Evolutionary conservation across 2,113 vertebrate species (phyloP).

Genomic region (Anseranas semipalmata): DNA sequence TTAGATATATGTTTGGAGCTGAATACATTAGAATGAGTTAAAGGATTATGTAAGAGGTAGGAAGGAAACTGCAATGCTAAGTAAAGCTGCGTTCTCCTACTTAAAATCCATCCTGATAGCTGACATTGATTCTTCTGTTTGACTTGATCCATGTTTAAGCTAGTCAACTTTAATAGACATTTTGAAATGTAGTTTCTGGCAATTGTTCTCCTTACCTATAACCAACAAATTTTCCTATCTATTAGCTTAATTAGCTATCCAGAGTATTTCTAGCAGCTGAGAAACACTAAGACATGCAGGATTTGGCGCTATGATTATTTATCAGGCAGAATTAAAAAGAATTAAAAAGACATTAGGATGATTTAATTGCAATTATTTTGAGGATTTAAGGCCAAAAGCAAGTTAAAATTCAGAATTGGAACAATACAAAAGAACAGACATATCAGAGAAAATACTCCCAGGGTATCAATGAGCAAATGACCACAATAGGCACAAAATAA

Average conservation of each 20-base stretch:
- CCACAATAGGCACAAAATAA: background rate
- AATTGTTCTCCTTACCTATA: background rate
- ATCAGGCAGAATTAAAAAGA: background rate
- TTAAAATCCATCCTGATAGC: background rate
- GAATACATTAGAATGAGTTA: background rate
- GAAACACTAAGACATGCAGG: background rate
- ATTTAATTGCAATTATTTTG: background rate
- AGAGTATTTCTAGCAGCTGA: background rate
- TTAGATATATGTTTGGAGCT: background rate
- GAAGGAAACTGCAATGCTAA: background rate
- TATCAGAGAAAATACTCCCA: background rate
- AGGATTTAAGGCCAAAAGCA: background rate
- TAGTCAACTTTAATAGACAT: background rate
- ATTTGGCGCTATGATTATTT: slow-evolving; percentile 3
- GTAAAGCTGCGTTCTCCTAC: background rate
- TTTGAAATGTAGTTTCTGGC: background rate
- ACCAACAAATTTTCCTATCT: background rate
- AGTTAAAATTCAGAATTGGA: background rate
- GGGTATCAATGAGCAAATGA: background rate
- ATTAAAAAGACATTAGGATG: background rate
- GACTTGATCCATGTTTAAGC: slow-evolving; percentile 11
- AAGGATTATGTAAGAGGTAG: background rate
- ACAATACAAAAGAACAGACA: background rate
- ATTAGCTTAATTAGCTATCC: background rate
- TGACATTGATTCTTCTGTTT: background rate